A percentile compares a stretch with the other conserved stretches of the same genome.
Conservation (phyloP, 1,140 invertebrate genomes). For the Heliothis virescens region DNA sequence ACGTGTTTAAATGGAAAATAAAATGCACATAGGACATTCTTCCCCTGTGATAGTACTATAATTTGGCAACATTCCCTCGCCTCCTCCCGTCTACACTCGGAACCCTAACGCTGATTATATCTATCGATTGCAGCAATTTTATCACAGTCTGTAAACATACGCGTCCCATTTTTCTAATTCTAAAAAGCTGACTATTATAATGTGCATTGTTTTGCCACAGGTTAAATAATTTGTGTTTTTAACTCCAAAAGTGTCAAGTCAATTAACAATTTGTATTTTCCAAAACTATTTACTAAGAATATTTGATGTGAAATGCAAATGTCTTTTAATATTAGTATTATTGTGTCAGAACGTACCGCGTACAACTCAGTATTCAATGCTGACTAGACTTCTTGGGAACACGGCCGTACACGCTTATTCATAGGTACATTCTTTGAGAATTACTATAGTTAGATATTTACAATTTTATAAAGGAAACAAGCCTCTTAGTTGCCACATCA, state of each 20-base stretch:
- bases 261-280: background rate
- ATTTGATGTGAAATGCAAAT: slow-evolving; percentile 19
- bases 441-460: slow-evolving; percentile 12
- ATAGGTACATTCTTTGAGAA: slow-evolving; percentile 15
- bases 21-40: background rate
- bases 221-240: background rate
- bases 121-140: slow-evolving; percentile 63
- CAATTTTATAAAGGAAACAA: slow-evolving; percentile 13
- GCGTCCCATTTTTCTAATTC: slow-evolving; percentile 12
- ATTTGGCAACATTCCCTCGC: slow-evolving; percentile 28
- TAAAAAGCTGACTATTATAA: slow-evolving; percentile 26
- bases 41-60: slow-evolving; percentile 12
- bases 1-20: slow-evolving; percentile 6
- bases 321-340: slow-evolving; percentile 1
- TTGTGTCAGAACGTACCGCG: slow-evolving; percentile 9
- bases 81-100: background rate
- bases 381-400: slow-evolving; percentile 32
- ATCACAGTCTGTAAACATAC: slow-evolving; percentile 64
- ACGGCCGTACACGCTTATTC: slow-evolving; percentile 9
- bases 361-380: slow-evolving; percentile 20
- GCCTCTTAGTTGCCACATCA: background rate
- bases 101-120: slow-evolving; percentile 38
- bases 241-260: background rate
- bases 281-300: background rate
- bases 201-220: slow-evolving; percentile 23